Base-by-base conservation (phyloP, 2,113 vertebrate genomes). In the Tachuris rubrigastra region DNA sequence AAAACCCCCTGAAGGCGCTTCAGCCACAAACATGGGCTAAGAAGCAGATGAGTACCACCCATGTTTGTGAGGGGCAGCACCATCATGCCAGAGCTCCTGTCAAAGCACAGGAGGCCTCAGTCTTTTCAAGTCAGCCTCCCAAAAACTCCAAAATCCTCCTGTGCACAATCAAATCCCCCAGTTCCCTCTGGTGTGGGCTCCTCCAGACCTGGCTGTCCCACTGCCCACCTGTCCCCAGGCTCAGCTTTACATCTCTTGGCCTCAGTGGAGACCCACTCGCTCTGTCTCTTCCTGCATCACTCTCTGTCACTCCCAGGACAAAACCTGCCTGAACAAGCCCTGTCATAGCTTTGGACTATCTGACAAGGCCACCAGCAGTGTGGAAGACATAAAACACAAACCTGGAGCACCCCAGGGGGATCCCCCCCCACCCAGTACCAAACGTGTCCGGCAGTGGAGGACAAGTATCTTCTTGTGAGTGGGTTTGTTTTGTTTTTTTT, bases 401-500 rank as follows among this genome's bases (percentile, higher is more conserved):
- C 83, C 76, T 31, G 23, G 24, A 96, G 60, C 65, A 78, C 85
- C 85, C 65, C 52, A 19, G 83, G 93, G 93, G 92, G 86, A 92
- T 91, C 94, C 69, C 90, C 90, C 66, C 62, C 73, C 90, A 62
- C 62, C 20, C 16, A 21, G 73, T 75, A 84, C 62, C 49, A 81
- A 95, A 84, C 77, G 10, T 49, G 95, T 96, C 96, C 90, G 2
- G 78, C 90, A 83, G 44, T 74, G 60, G 65, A 44, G 90, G 81
- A 92, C 94, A 96, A 93, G 95, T 89, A 89, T 10, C 75, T 94
- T 94, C 92, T 89, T 89, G 91, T 78, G 91, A 88, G 86, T 89
- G 93, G 76, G 80, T 11, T 22, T 47, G 25, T 41, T 41, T 41
- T 41, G 41, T 10, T 42, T 42, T 42, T 25, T 49, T 49, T 93